Evolutionary conservation across 2,888 invertebrate genomes (phyloP), one percentile per base, ranked within the genome.

Genomic region (Apotomis turbidana): DNA sequence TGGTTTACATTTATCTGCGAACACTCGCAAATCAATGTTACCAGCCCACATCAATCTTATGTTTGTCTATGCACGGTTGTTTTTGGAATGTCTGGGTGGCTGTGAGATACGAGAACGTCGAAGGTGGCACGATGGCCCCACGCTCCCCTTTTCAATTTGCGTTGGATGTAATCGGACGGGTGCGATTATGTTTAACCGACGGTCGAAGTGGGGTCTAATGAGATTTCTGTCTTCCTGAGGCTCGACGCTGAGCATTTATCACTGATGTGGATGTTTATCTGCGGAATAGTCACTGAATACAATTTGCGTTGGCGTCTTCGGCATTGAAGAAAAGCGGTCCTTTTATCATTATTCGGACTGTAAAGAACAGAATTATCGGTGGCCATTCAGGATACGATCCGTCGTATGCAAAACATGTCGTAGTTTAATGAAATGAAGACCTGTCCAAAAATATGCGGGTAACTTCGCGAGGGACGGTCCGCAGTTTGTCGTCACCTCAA

Each of bases 121-220:
- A 58, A 49, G 49, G 44, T 44, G 44, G 49, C 10, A 5, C n/a
- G 58, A 12, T n/a, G 49, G 51, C 36, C 51, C 52, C 51, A 51
- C 62, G 51, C 36, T 36, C 52, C 51, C 62, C 62, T 41, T 64
- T 64, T 64, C 64, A 64, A 64, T 64, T 54, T 54, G 15, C 64
- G 15, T 54, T 15, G 12, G 15, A 54, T 63, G 52, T 54, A 54
- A 64, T 64, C 41, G 64, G 52, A 54, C 10, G 44, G 54, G 41
- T 49, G 10, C 38, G 54, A 64, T 64, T 64, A 54, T 44, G 38
- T 54, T 64, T 54, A 13, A 36, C 54, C 41, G 41, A 54, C 41
- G 54, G 52, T 52, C 41, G 64, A 52, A 52, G 13, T 54, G 52
- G 41, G 58, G 41, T 44, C 44, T 64, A 64, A 44, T 54, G 41